Base-by-base conservation (phyloP, 2,888 invertebrate genomes). In the Drosophila leonis region DNA sequence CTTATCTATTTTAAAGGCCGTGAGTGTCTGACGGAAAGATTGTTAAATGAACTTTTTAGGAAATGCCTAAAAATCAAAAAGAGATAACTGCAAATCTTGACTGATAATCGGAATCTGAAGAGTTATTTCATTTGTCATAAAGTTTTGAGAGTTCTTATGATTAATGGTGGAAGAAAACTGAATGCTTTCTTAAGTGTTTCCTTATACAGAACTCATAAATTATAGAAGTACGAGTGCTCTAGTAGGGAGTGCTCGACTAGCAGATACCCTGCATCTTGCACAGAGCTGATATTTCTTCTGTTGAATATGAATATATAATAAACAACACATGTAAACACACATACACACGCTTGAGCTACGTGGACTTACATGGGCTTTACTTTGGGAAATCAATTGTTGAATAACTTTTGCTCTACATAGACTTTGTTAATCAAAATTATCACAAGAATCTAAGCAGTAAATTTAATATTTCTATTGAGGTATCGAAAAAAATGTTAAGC, bases 21-120 rank as follows among this genome's bases (percentile, higher is more conserved):
- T 39, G 18, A 48, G 48, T 48, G 29, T 48, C 48, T 46, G 44
- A 35, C 57, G 35, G 35, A 4, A 4, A 18, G 44, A 35, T 57
- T 27, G 24, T 18, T 9, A 55, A 55, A 41, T 18, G 41, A 31
- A 55, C 31, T 31, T 31, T 18, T 24, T 29, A 12, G 41, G 41
- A 55, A 55, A 41, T 55, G 13, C 18, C 55, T 41, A 18, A 27
- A 37, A 52, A 35, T 35, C 37, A n/a, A 27, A 37, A 10, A 37
- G 5, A 52, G 52, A 52, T 52, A 52, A 37, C 35, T 15, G 5
- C 13, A 35, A 52, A 52, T 52, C 20, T 24, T 9, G 15, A 35
- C 1, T 35, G 51, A 35, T 52, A 24, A 33, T 54, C 39, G 37
- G 29, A 39, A 54, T 29, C 54, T 31, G 31, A 31, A 49, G n/a